A percentile compares a stretch with the other conserved stretches of the same genome.
phyloP scores from a whole-genome alignment of 2,888 invertebrate species.

The Tenodera sinensis region DNA sequence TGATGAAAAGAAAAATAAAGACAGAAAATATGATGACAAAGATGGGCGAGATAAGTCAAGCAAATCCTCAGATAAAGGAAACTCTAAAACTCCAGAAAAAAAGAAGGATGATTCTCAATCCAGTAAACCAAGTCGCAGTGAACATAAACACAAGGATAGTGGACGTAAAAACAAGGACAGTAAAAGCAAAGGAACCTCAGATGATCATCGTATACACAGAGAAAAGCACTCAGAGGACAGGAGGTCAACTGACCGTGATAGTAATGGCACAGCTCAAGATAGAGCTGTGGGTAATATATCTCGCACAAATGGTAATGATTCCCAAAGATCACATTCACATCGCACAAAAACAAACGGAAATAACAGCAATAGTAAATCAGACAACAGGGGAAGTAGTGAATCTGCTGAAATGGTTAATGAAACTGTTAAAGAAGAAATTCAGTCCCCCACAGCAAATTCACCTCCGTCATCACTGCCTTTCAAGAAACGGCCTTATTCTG shows the following conservation, averaged over 20 bases:
- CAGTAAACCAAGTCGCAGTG: conserved; percentile 1
- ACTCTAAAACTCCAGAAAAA: conserved; percentile 21
- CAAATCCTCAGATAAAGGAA: conserved; percentile 20
- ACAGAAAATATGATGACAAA: conserved; percentile 46
- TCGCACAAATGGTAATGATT: conserved; percentile 4
- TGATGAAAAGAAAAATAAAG: conserved; percentile 52
- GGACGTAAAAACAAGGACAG: conserved; percentile 16
- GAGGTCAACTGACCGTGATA: conserved; percentile 74
- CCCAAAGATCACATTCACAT: conserved; percentile 4
- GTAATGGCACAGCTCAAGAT: conserved; percentile 52
- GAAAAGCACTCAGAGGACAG: conserved; percentile 61
- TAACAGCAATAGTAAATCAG: conserved; percentile 3
- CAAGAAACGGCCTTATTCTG: conserved; percentile 39
- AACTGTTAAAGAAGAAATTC: conserved; percentile 19
- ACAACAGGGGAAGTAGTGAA: conserved; percentile 7
- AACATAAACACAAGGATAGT: conserved; percentile 8
- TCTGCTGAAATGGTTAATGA: background rate
- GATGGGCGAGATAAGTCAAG: background rate
- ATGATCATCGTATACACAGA: conserved; percentile 69
- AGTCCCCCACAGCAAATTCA: conserved; percentile 9
- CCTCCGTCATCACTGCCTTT: conserved; percentile 36
- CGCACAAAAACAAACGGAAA: background rate
- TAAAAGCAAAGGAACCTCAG: conserved; percentile 46
- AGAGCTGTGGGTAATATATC: conserved; percentile 12
- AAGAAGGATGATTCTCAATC: conserved; percentile 33